phyloP scores from a whole-genome alignment of 2,888 invertebrate genomes.

The Diloba caeruleocephala region DNA sequence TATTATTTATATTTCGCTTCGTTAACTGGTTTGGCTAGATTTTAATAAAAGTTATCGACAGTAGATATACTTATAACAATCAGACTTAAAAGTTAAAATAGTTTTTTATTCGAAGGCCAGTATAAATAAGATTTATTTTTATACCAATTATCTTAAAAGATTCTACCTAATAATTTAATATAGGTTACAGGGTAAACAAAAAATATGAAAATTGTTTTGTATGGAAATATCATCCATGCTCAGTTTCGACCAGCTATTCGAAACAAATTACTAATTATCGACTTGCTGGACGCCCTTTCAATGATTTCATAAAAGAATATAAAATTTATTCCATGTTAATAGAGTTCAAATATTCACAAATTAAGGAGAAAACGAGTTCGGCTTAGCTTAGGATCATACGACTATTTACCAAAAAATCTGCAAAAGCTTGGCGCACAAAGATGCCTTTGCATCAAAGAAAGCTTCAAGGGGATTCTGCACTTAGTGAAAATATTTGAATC shows the following conservation, averaged over 20 bases:
- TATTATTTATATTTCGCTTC: no score
- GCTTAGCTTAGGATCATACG: conserved; percentile 57
- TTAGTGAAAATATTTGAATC: conserved; percentile 81
- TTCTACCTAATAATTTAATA: no score
- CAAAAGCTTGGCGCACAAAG: conserved; percentile 62
- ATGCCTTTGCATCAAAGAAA: conserved; percentile 70
- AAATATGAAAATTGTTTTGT: not conserved
- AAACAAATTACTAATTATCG: not conserved
- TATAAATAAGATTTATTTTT: no score
- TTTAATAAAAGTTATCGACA: no score
- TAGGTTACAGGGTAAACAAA: no score
- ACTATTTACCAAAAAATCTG: conserved; percentile 65
- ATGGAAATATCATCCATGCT: no score
- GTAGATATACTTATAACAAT: no score
- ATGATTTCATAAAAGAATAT: not conserved
- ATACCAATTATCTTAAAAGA: no score
- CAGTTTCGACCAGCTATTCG: not conserved
- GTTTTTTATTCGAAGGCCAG: no score
- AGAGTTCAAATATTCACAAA: not conserved
- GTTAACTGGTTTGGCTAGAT: no score
- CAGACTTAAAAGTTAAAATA: no score
- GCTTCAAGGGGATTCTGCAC: conserved; percentile 67
- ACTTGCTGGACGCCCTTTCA: not conserved
- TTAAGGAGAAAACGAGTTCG: not conserved
- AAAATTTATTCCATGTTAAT: not conserved